Evolutionary conservation across 2,113 vertebrate genomes (phyloP), one percentile per base, ranked within the genome.

Genomic region (Phoxinus phoxinus): DNA sequence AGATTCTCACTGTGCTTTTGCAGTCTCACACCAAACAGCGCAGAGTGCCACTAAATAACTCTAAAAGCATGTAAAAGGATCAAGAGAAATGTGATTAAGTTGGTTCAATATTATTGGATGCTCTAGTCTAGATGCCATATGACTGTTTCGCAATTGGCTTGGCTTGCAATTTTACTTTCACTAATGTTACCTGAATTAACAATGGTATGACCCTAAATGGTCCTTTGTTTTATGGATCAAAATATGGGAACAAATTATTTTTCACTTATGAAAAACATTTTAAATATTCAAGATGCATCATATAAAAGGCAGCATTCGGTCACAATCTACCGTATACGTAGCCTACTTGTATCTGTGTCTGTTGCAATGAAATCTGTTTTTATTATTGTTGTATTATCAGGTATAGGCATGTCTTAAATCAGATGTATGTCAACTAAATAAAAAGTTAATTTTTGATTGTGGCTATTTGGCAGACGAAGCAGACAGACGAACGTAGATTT

Each of bases 1-100:
- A 87, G 89, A 92, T 89, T 87, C 72, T 73, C 88, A 81, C 81
- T 23, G 21, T 72, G 30, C 65, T 90, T 89, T 87, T 89, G 32
- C 77, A 73, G 85, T 82, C 85, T 86, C 78, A 63, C 41, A 63
- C n/a, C 11, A 35, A 46, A n/a, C 51, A 56, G 65, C 8, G 17
- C 37, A 53, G 48, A 53, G 13, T 32, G 12, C 48, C 13, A 12
- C 19, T 48, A 58, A 76, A 73, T 63, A 77, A n/a, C 25, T 30
- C 74, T 65, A 76, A 75, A 63, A 44, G 32, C 83, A 75, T 35
- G 53, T 75, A 21, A 44, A 65, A 53, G 25, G 8, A 77, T 78
- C 73, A 48, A 41, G 67, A 9, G 7, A 83, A 83, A 48, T 32
- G 51, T 30, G 25, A 73, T 44, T 41, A 73, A 6, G 35, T 61